Base-by-base conservation (phyloP, 2,113 vertebrate species). In the Callopanchax toddi region DNA sequence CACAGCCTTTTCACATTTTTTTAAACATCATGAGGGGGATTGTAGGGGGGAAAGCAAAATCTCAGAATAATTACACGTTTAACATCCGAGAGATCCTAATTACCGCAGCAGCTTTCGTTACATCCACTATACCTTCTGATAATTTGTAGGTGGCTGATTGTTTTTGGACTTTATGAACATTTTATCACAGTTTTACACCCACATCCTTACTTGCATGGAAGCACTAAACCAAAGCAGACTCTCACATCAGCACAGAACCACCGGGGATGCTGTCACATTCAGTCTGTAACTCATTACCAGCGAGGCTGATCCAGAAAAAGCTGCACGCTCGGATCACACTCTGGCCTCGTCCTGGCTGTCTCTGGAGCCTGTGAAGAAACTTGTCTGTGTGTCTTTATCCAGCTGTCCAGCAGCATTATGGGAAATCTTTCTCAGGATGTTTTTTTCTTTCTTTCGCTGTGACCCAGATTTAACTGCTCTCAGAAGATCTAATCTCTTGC, bases 401-500 rank as follows among this genome's bases (percentile, higher is more conserved):
- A 76, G 53, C 61, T 65, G 71, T 80, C 73, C 69, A 54, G 60
- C 45, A 62, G 78, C 68, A 53, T 45, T 45, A 48, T 32, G 36
- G 43, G 54, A 58, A 69, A 65, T 67, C 22, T 78, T 51, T 84
- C 60, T n/a, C 37, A 67, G 62, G 62, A 73, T 74, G 73, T 43
- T 52, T 56, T 23, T 40, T 20, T 1, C 8, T 7, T 54, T 21
- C 17, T 74, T 72, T 78, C 56, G 71, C 49, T 1, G 0, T 74
- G 76, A 84, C 76, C 80, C 71, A 81, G 77, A 84, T 87, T 65
- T 80, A 53, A 61, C 49, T 69, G 69, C 61, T 81, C 2, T 32
- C 42, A 39, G 10, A 37, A 71, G 50, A 81, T 73, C 45, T 79
- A 83, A 82, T 81, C 73, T 76, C 67, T 48, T 69, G 64, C 76